These are phyloP conservation scores for Spea hammondii DNA, from an alignment of 2,797 vertebrate species.

Conservation along the genomic window DNA sequence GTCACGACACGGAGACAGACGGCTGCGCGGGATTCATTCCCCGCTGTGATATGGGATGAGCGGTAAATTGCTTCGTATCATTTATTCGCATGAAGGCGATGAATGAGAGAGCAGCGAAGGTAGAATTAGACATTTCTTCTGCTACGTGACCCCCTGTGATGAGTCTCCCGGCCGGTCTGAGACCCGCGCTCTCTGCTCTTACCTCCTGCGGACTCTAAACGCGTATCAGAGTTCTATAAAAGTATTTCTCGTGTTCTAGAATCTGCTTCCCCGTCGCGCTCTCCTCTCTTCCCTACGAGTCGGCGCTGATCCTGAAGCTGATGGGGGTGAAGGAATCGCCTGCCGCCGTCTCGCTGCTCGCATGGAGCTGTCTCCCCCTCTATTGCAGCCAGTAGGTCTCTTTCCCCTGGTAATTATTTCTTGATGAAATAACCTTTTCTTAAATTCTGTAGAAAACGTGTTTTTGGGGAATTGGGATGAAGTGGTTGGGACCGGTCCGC, in stretches of 20 bases:
- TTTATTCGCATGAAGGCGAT: too few species aligned
- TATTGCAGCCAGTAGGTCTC: conserved; percentile 62
- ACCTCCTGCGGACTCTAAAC: too few species aligned
- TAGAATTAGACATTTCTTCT: too few species aligned
- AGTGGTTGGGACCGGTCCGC: too few species aligned
- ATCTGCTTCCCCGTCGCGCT: conserved; percentile 63
- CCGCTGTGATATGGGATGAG: conserved; percentile 63
- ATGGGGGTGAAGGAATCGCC: conserved; percentile 56
- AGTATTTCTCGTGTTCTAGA: conserved; percentile 51
- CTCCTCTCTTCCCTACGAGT: conserved; percentile 63
- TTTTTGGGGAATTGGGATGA: too few species aligned
- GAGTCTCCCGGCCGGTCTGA: too few species aligned
- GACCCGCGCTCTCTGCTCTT: too few species aligned
- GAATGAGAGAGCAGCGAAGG: too few species aligned
- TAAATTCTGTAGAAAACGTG: too few species aligned
- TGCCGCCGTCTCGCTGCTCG: conserved; percentile 57
- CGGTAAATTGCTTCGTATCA: conserved; percentile 57
- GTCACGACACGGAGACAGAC: conserved; percentile 58
- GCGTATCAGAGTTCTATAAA: too few species aligned
- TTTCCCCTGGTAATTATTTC: background rate
- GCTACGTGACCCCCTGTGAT: too few species aligned
- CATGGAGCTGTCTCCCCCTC: conserved; percentile 64
- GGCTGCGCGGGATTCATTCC: conserved; percentile 58
- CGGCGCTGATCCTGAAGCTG: conserved; percentile 63
- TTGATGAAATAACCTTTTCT: too few species aligned